Percentiles rank a stretch among this genome's conserved stretches.
These are phyloP conservation scores for Gryllus longicercus DNA, from an alignment of 2,888 invertebrate species.

Conservation along the genomic window DNA sequence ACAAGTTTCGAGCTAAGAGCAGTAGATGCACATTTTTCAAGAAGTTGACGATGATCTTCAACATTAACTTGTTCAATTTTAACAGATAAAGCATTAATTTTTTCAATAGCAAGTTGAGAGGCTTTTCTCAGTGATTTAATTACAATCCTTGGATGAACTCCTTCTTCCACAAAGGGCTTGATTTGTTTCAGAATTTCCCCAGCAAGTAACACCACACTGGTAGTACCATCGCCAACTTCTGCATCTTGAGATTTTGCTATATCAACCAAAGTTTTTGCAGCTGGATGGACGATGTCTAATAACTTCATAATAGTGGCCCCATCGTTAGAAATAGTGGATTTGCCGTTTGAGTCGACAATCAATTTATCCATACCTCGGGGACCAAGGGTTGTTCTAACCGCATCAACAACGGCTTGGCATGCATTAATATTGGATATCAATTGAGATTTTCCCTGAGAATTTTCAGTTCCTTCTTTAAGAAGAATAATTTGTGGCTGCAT, in stretches of 20 bases:
- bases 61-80: constrained; percentile 65
- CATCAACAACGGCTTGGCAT: constrained; percentile 91
- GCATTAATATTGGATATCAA: constrained; percentile 96
- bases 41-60: constrained; percentile 60
- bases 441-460: constrained; percentile 92
- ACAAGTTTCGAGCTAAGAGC: constrained; percentile 97
- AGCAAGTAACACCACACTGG: constrained; percentile 92
- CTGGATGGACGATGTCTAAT: constrained; percentile 97
- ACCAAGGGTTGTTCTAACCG: constrained; percentile 94
- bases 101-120: constrained; percentile 73
- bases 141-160: constrained; percentile 90
- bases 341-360: constrained; percentile 84
- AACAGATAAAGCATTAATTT: constrained; percentile 79
- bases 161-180: constrained; percentile 95
- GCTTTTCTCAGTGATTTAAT: constrained; percentile 86
- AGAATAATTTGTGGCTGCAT: constrained; percentile 95
- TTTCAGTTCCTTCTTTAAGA: constrained; percentile 96
- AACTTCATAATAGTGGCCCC: constrained; percentile 98
- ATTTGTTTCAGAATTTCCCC: constrained; percentile 93
- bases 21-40: constrained; percentile 90
- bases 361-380: constrained; percentile 99
- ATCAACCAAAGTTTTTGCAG: constrained; percentile 95
- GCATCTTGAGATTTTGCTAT: constrained; percentile 99
- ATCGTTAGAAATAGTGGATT: constrained; percentile 97
- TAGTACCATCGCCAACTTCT: constrained; percentile 98